Conservation (phyloP, 1,140 invertebrate species). For the Popillia japonica region DNA sequence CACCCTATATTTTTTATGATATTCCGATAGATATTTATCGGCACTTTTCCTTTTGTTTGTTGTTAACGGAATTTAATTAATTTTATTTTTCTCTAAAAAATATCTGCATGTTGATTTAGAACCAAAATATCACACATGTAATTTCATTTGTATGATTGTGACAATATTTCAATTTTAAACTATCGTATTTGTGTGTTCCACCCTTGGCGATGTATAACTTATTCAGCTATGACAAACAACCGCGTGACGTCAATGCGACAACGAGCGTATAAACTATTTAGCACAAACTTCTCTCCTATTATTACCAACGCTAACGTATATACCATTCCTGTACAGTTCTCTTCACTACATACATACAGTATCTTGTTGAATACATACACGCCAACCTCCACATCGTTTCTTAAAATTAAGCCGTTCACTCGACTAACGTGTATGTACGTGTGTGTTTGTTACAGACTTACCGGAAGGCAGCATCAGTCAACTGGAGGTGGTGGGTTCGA, state of each 20-base stretch:
- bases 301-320: neutral
- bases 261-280: neutral
- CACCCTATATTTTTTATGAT: too few relatives aligned
- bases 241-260: neutral
- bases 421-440: neutral
- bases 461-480: constrained; percentile 56
- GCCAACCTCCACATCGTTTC: neutral
- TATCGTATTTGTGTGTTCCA: neutral
- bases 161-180: neutral
- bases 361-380: neutral
- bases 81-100: too few relatives aligned
- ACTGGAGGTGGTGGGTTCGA: constrained; percentile 56
- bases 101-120: too few relatives aligned
- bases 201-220: neutral
- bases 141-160: neutral
- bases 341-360: neutral
- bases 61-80: too few relatives aligned
- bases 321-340: neutral
- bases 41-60: too few relatives aligned
- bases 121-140: neutral
- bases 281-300: neutral
- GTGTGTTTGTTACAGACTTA: constrained; percentile 55
- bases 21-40: too few relatives aligned
- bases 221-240: neutral
- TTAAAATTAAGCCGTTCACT: constrained; percentile 13